Evolutionary conservation across 1,140 invertebrate species (phyloP).

Genomic region (Drosophila paulistorum): DNA sequence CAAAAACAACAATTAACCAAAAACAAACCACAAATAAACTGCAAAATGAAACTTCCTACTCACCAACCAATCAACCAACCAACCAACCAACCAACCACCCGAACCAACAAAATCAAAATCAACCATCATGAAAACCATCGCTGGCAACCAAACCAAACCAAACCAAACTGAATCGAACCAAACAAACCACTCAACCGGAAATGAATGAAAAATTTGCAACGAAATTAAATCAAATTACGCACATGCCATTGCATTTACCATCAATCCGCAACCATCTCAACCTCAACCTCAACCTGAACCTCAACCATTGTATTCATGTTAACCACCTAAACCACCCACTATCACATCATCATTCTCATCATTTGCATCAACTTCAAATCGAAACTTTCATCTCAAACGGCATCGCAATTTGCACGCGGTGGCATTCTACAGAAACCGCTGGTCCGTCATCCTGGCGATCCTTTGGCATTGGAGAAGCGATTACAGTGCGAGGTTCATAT

Average conservation of each 20-base stretch:
- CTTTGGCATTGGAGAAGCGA: constrained; percentile 90
- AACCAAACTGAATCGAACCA: constrained; percentile 33
- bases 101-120: constrained; percentile 36
- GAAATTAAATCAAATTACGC: constrained; percentile 80
- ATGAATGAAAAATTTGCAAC: constrained; percentile 74
- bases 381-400: constrained; percentile 75
- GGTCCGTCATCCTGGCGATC: constrained; percentile 90
- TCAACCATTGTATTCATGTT: constrained; percentile 33
- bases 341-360: constrained; percentile 18
- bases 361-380: constrained; percentile 62
- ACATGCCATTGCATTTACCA: constrained; percentile 58
- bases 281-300: constrained; percentile 2
- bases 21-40: constrained; percentile 67
- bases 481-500: constrained; percentile 93
- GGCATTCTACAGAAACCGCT: constrained; percentile 90
- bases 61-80: constrained; percentile 37
- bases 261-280: background rate
- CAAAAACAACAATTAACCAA: constrained; percentile 45
- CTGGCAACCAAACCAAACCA: constrained; percentile 50
- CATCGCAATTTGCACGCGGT: constrained; percentile 73
- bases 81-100: constrained; percentile 27
- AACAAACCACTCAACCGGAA: constrained; percentile 64
- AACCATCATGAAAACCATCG: constrained; percentile 58
- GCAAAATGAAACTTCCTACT: constrained; percentile 41
- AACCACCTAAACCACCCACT: background rate